Conservation (phyloP, 2,797 vertebrate species). For the Squalus acanthias region DNA sequence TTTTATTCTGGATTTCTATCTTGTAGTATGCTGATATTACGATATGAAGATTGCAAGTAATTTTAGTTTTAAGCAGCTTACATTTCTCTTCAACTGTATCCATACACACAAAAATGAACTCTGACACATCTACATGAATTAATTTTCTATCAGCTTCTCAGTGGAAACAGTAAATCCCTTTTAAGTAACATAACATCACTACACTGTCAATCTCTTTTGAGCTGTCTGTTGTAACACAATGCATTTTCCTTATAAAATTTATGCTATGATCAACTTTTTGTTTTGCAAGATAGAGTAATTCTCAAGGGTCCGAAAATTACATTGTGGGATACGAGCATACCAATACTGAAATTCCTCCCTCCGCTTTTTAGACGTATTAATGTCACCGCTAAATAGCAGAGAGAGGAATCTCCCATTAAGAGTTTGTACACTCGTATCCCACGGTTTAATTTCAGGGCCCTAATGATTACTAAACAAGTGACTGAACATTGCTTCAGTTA, state of each 20-base stretch:
- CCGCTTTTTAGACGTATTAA: neutral
- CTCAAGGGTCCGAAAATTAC: neutral
- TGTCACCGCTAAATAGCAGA: neutral
- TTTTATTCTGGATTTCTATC: conserved; percentile 16
- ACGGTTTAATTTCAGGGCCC: neutral
- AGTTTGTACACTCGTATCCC: neutral
- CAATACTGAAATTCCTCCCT: neutral
- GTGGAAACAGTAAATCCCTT: neutral
- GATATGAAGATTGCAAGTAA: neutral
- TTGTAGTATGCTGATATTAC: neutral
- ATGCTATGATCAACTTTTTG: neutral
- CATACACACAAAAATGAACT: neutral
- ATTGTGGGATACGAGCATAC: neutral
- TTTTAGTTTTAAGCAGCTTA: neutral
- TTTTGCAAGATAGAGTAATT: neutral
- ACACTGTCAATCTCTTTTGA: neutral
- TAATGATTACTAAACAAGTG: neutral
- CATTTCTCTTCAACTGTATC: neutral
- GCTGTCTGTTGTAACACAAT: neutral
- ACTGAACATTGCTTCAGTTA: neutral
- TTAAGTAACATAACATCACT: neutral
- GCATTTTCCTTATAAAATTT: neutral
- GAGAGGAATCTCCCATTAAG: neutral
- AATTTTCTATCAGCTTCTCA: conserved; percentile 3
- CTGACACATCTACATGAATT: neutral